Conservation (phyloP, 2,113 vertebrate genomes). For the Pavo muticus region DNA sequence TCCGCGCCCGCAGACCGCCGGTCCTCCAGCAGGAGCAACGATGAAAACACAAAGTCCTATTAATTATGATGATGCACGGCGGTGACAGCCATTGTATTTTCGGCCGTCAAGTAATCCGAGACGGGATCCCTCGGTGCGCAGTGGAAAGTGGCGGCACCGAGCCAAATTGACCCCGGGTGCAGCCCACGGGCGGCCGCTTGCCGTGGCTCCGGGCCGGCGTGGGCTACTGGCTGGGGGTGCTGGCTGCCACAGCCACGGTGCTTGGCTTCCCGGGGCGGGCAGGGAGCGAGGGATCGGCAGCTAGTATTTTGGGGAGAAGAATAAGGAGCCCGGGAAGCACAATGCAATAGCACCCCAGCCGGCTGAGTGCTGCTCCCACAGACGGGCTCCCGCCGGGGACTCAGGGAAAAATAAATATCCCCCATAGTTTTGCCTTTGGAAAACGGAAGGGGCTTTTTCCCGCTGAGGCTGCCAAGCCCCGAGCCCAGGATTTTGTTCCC, state of each 20-base stretch:
- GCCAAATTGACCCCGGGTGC: not conserved
- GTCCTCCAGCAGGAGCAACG: not conserved
- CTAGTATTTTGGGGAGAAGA: not conserved
- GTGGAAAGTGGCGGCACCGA: conserved; percentile 2
- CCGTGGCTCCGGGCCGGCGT: not conserved
- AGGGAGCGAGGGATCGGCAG: not conserved
- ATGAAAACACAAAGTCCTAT: not conserved
- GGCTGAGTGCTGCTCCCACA: not conserved
- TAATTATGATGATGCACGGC: not conserved
- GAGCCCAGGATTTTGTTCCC: conserved; percentile 45
- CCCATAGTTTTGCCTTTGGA: conserved; percentile 1
- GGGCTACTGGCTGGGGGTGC: not conserved
- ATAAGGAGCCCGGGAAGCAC: not conserved
- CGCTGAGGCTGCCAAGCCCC: not conserved
- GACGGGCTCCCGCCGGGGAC: not conserved
- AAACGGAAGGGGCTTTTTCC: not conserved
- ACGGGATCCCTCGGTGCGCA: not conserved
- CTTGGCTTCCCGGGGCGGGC: not conserved
- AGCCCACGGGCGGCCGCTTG: not conserved
- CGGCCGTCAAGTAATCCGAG: not conserved
- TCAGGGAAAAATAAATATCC: not conserved
- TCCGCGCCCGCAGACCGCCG: not conserved
- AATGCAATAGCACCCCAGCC: not conserved
- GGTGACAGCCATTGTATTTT: not conserved
- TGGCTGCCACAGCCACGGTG: not conserved